Conservation (phyloP, 2,113 vertebrate species). For the Arenaria interpres region DNA sequence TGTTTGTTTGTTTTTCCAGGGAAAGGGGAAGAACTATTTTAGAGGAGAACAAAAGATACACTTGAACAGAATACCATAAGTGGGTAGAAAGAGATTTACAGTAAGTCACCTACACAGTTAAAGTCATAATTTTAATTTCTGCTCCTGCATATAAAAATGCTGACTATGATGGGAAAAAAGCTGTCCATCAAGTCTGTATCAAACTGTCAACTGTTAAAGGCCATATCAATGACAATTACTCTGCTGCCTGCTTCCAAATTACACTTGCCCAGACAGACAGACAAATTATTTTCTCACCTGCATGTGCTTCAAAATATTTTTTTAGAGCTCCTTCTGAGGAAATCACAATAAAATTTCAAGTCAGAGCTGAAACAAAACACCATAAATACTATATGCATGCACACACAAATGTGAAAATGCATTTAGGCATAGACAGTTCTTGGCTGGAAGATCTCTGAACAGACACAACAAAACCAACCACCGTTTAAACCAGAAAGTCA, state of each 20-base stretch:
- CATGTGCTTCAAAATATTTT: not conserved
- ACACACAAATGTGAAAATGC: not conserved
- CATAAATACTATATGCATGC: not conserved
- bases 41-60: not conserved
- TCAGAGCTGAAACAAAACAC: not conserved
- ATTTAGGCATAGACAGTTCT: not conserved
- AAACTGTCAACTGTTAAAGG: constrained; percentile 40
- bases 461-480: not conserved
- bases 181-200: constrained; percentile 36
- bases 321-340: not conserved
- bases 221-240: constrained; percentile 46
- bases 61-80: not conserved
- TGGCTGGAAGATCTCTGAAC: not conserved
- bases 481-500: rapidly evolving
- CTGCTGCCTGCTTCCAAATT: constrained; percentile 4
- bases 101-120: not conserved
- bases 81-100: constrained; percentile 21
- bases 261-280: not conserved
- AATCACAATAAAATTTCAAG: not conserved
- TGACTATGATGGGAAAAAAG: not conserved
- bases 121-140: constrained; percentile 3
- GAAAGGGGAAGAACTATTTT: constrained; percentile 18
- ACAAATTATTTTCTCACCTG: not conserved
- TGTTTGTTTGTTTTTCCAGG: not conserved
- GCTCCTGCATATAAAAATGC: constrained; percentile 13